These are phyloP conservation scores for Sphyrna mokarran DNA, from an alignment of 2,113 vertebrate species.

Conservation along the genomic window DNA sequence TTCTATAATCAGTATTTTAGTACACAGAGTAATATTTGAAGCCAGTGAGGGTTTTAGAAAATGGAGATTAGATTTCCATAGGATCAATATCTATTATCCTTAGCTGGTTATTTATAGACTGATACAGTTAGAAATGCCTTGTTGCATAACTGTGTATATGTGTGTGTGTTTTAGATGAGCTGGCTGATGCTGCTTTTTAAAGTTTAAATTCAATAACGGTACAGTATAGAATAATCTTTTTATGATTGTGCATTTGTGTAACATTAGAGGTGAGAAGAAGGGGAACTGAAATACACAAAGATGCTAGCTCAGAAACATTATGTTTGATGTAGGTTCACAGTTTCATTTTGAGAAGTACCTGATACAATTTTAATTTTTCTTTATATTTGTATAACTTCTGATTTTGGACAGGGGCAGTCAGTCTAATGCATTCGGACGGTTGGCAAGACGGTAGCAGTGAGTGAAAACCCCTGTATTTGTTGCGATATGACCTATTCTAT, in stretches of 20 bases:
- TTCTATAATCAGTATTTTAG: constrained; percentile 18
- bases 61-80: constrained; percentile 18
- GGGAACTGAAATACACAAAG: neutral
- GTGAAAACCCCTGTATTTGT: neutral
- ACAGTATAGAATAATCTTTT: neutral
- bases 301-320: neutral
- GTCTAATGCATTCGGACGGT: neutral
- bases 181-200: neutral
- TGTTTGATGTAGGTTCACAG: neutral
- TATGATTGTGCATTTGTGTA: neutral
- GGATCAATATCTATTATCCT: constrained; percentile 15
- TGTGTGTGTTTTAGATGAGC: neutral
- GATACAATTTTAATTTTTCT: neutral
- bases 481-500: neutral
- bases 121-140: constrained; percentile 24
- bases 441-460: neutral
- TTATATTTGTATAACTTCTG: neutral
- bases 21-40: constrained; percentile 3
- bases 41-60: neutral
- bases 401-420: neutral
- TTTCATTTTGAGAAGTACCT: neutral
- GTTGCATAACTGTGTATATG: neutral
- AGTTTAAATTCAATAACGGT: constrained; percentile 19
- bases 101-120: neutral
- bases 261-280: neutral